Base-by-base conservation (phyloP, 2,888 invertebrate genomes). In the Nemurella pictetii region DNA sequence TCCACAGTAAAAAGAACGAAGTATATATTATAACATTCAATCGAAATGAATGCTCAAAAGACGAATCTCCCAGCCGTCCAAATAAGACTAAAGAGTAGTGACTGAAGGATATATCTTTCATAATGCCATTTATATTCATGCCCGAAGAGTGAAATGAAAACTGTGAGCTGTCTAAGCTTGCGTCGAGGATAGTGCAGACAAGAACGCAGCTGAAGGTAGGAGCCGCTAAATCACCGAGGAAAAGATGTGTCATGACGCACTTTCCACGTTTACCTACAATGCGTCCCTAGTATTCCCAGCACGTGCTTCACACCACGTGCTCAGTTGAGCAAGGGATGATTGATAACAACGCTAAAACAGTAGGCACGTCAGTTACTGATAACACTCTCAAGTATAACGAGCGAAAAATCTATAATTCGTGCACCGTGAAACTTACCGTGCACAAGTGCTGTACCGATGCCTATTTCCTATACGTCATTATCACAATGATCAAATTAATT, bases 401-500 rank as follows among this genome's bases (percentile, higher is more conserved):
- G 20, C 55, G 55, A 55, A 55, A 20, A 55, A 55, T 20, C 55
- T 20, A 55, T 20, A 55, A 55, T 12, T 12, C 55, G 55, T 55
- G 55, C 55, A 12, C 20, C 12, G 20, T 12, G 20, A 26, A 7
- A 75, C 75, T 75, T 75, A 75, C 15, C 75, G 3, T 27, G 20
- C 2, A 27, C 75, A 26, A 26, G 55, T 20, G 55, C 20, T 7
- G 55, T 5, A 75, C 20, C 26, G 12, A 75, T 27, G 28, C 75
- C 20, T 20, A 27, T 28, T 25, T 75, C 75, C 26, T 28, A 75
- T 9, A 27, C 75, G 5, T 75, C 75, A 75, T 75, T 75, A 75
- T 75, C 26, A 75, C 28, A 75, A 75, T 75, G 28, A 75, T 75
- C 26, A 75, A 75, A 75, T 80, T 80, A 80, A 80, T 80, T 80